These are phyloP conservation scores for Glandiceps talaboti DNA, from an alignment of 53 echinoderm and acorn worm species.

Conservation along the genomic window DNA sequence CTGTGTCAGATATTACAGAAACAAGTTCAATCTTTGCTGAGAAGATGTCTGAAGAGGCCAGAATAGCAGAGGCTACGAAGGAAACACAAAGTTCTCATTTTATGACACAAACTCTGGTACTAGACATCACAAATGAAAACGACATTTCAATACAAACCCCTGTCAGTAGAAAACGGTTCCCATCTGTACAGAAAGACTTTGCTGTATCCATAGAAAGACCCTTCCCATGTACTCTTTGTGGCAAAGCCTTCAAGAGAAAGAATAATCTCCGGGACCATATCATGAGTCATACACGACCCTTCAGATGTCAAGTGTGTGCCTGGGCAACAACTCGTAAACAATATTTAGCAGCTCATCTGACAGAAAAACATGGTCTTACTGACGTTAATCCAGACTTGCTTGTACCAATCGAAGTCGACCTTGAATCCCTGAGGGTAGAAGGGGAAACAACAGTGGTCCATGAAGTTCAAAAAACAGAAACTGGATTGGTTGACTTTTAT, in stretches of 20 bases:
- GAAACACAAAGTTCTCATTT: too few relatives aligned
- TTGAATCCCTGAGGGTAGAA: background rate
- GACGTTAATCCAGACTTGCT: background rate
- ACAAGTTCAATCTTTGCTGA: background rate
- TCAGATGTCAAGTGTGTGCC: constrained; percentile 86
- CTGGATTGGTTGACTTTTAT: constrained; percentile 84
- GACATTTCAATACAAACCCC: too few relatives aligned
- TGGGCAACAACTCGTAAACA: constrained; percentile 97
- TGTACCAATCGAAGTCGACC: background rate
- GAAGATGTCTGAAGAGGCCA: background rate
- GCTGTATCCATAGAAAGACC: constrained; percentile 46
- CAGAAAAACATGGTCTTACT: constrained; percentile 63
- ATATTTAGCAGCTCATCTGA: constrained; percentile 86
- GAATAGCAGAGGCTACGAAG: too few relatives aligned
- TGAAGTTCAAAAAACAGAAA: constrained; percentile 10
- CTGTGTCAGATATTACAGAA: background rate
- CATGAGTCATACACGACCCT: constrained; percentile 83
- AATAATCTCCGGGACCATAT: constrained; percentile 95
- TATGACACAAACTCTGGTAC: too few relatives aligned
- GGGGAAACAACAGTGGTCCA: constrained; percentile 13
- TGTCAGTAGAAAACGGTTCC: too few relatives aligned
- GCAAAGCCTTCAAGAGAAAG: constrained; percentile 86
- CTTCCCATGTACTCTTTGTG: constrained; percentile 88
- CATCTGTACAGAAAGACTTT: constrained; percentile 1
- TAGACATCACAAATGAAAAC: too few relatives aligned